phyloP scores from a whole-genome alignment of 1,140 invertebrate genomes.

The Drosophila insularis region DNA sequence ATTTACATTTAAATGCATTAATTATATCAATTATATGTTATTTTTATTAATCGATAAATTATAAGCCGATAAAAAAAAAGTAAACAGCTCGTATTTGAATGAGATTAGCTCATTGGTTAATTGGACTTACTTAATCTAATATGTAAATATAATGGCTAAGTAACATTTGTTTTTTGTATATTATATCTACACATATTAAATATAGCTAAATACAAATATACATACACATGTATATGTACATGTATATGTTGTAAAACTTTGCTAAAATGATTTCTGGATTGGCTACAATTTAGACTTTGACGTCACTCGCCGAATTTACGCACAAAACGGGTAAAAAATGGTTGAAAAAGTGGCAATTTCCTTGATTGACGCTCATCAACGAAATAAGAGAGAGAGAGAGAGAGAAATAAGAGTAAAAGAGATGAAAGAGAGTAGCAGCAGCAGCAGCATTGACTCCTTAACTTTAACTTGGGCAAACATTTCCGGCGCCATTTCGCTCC shows the following conservation, averaged over 20 bases:
- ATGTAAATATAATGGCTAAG: no score
- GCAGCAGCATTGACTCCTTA: conserved; percentile 46
- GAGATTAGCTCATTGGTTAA: no score
- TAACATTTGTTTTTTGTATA: no score
- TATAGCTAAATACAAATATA: no score
- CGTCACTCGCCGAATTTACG: conserved; percentile 34
- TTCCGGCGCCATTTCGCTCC: conserved; percentile 66
- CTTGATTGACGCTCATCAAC: conserved; percentile 77
- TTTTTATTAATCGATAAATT: no score
- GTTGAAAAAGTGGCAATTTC: conserved; percentile 77
- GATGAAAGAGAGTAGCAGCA: conserved; percentile 4
- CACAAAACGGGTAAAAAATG: conserved; percentile 70
- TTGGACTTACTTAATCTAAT: no score
- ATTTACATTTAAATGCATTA: no score
- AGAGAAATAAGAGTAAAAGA: not conserved
- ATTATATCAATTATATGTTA: no score
- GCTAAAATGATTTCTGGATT: not conserved
- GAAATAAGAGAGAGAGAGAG: not conserved
- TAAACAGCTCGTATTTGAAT: no score
- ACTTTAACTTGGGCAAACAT: conserved; percentile 63
- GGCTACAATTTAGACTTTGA: conserved; percentile 35
- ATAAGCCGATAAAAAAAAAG: no score
- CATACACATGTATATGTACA: no score
- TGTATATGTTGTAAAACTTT: not conserved
- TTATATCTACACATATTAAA: no score